Conservation (phyloP, 2,797 vertebrate genomes). For the Strix occidentalis region DNA sequence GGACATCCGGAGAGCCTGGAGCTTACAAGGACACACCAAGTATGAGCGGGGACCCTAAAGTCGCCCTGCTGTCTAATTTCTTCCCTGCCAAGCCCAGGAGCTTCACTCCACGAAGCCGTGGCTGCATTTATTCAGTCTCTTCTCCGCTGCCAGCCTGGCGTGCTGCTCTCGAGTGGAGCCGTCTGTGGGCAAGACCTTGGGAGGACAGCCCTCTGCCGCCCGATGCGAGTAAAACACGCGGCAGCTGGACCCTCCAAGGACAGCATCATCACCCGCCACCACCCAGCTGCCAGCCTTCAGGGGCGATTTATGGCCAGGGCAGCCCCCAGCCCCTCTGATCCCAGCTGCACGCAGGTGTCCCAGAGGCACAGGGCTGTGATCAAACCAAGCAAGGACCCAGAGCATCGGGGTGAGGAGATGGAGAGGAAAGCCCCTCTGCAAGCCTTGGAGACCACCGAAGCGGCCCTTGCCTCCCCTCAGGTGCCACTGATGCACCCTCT, state of each 20-base stretch:
- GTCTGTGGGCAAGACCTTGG: not conserved
- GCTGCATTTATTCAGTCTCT: not conserved
- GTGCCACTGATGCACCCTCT: not conserved
- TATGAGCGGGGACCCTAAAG: not conserved
- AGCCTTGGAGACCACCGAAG: not conserved
- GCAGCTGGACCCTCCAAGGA: not conserved
- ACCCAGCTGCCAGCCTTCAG: not conserved
- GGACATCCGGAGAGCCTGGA: not conserved
- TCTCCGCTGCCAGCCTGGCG: not conserved
- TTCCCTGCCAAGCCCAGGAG: not conserved
- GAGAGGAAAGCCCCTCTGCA: not conserved
- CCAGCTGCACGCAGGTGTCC: not conserved
- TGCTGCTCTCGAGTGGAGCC: not conserved
- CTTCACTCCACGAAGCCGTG: not conserved
- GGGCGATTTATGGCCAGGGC: not conserved
- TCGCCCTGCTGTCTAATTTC: not conserved
- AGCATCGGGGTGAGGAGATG: not conserved
- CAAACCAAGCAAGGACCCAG: not conserved
- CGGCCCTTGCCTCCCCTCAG: not conserved
- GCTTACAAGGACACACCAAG: not conserved
- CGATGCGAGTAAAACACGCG: not conserved
- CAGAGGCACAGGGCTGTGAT: not conserved
- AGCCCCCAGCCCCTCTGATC: not conserved
- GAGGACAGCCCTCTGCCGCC: not conserved
- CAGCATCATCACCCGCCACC: rapidly evolving